A percentile compares a stretch with the other conserved stretches of the same genome.
Evolutionary conservation across 2,113 vertebrate species (phyloP).

Genomic region (Vidua chalybeata): DNA sequence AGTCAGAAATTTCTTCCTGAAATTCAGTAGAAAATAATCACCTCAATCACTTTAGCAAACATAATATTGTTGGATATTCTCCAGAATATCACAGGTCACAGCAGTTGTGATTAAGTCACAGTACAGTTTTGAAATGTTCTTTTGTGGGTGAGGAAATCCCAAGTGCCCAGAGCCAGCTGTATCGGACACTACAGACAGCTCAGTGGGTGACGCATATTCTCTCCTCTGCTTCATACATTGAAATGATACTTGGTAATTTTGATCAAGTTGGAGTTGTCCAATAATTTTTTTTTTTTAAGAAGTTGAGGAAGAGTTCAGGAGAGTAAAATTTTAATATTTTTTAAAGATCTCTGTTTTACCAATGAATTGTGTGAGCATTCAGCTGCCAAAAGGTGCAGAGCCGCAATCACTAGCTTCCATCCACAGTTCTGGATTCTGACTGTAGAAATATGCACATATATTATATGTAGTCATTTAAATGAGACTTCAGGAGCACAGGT

Average conservation of each 20-base stretch:
- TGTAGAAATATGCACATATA: not conserved
- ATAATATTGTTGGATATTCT: not conserved
- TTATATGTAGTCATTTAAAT: not conserved
- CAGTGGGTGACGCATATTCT: not conserved
- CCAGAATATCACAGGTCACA: not conserved
- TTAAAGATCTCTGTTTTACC: not conserved
- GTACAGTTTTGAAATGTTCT: not conserved
- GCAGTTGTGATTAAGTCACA: not conserved
- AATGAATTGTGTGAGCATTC: not conserved
- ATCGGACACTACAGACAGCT: not conserved
- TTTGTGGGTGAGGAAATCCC: not conserved
- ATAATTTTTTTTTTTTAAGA: not conserved
- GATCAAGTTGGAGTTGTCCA: not conserved
- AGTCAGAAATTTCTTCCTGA: not conserved
- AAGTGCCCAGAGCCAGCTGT: not conserved
- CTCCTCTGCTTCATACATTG: not conserved
- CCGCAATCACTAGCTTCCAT: not conserved
- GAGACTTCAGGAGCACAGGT: not conserved
- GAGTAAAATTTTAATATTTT: not conserved
- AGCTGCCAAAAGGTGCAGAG: not conserved
- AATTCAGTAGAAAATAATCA: not conserved
- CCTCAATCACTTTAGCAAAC: not conserved
- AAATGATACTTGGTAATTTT: not conserved
- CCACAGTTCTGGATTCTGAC: not conserved
- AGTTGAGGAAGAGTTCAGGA: not conserved